A percentile compares a stretch with the other conserved stretches of the same genome.
Evolutionary conservation across 1,140 invertebrate species (phyloP).

Genomic region (Sinonovacula constricta): DNA sequence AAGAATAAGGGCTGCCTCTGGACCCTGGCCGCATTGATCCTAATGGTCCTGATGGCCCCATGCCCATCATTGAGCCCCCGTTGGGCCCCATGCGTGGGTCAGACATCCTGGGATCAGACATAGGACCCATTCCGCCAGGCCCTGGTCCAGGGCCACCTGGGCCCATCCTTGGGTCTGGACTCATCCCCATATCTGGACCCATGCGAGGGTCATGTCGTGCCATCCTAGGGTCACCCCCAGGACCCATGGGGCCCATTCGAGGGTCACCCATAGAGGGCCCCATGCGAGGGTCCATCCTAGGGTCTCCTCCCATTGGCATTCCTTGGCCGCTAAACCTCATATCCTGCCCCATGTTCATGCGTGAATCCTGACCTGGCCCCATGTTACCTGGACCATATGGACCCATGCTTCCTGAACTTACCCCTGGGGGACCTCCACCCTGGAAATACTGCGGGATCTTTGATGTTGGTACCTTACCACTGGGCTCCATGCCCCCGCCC

Average conservation of each 20-base stretch:
- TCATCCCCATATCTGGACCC: background rate
- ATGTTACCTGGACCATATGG: constrained; percentile 66
- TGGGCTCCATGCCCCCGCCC: constrained; percentile 78
- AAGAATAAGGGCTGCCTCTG: constrained; percentile 39
- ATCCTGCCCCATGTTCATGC: constrained; percentile 54
- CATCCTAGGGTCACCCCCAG: constrained; percentile 10
- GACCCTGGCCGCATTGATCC: constrained; percentile 39
- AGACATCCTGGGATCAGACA: constrained; percentile 47
- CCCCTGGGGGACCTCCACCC: constrained; percentile 64
- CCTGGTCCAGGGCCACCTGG: constrained; percentile 26
- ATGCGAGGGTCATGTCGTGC: constrained; percentile 29
- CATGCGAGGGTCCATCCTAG: constrained; percentile 48
- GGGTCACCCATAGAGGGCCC: constrained; percentile 40
- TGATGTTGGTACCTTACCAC: constrained; percentile 85
- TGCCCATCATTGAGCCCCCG: constrained; percentile 4
- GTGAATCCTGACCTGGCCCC: constrained; percentile 55
- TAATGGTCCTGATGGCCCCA: constrained; percentile 39
- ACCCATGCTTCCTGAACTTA: constrained; percentile 52
- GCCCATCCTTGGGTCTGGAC: constrained; percentile 18
- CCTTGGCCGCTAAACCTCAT: constrained; percentile 19
- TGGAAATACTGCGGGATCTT: constrained; percentile 82
- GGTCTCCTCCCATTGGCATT: constrained; percentile 54
- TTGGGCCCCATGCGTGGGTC: constrained; percentile 33
- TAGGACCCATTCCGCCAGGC: constrained; percentile 38
- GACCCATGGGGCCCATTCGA: constrained; percentile 41